Percentiles rank a stretch among this genome's conserved stretches.
Conservation (phyloP, 2,797 vertebrate species). For the Phoxinus dragarum region DNA sequence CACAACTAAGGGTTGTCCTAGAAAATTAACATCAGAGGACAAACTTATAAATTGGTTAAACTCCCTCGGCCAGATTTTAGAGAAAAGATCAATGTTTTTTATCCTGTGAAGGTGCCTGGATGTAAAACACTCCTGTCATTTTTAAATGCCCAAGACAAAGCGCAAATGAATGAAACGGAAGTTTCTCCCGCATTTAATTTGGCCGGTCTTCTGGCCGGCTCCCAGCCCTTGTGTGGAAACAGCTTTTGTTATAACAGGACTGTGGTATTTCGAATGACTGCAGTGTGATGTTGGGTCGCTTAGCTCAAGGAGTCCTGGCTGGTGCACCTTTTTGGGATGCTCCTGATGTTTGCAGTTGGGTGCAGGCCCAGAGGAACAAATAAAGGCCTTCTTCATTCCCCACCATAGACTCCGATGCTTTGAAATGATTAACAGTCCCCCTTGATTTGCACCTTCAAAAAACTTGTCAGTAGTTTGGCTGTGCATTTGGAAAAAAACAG, state of each 20-base stretch:
- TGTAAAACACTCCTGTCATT: constrained; percentile 4
- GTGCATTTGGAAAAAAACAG: constrained; percentile 59
- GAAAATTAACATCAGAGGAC: constrained; percentile 31
- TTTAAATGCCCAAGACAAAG: background rate
- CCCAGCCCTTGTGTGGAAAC: constrained; percentile 20
- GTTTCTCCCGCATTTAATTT: background rate
- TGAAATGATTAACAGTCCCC: constrained; percentile 63
- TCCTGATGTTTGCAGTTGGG: constrained; percentile 62
- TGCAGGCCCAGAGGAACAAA: constrained; percentile 62
- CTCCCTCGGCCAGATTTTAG: background rate
- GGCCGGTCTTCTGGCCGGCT: background rate
- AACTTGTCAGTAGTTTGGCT: constrained; percentile 69
- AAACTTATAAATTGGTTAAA: constrained; percentile 17
- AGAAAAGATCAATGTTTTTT: constrained; percentile 12
- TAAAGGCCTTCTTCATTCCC: constrained; percentile 67
- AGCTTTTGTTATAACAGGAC: constrained; percentile 8
- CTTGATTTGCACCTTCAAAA: constrained; percentile 68
- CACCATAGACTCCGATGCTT: constrained; percentile 58
- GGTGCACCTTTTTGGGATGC: constrained; percentile 57
- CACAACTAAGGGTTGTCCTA: constrained; percentile 23
- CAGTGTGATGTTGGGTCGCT: constrained; percentile 22
- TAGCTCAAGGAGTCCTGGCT: constrained; percentile 30
- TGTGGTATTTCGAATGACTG: background rate
- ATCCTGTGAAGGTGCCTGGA: constrained; percentile 2
- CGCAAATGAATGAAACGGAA: background rate